phyloP scores from a whole-genome alignment of 2,888 invertebrate species.

The Limnephilus rhombicus region DNA sequence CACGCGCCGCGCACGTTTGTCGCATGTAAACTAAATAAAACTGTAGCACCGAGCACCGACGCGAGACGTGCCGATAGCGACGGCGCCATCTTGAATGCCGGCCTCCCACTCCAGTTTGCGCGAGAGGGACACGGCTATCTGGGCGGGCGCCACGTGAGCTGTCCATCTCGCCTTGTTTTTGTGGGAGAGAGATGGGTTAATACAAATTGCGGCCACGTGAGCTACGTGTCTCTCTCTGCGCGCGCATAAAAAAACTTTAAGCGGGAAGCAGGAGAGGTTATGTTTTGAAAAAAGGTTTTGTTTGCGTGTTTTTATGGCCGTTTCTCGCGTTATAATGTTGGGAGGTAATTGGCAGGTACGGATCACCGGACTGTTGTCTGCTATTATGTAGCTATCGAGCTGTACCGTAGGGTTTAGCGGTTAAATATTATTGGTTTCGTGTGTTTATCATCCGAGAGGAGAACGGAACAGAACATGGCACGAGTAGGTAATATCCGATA shows the following conservation, averaged over 20 bases:
- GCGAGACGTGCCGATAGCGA: conserved; percentile 46
- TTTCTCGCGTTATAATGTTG: conserved; percentile 60
- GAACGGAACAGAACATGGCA: neutral
- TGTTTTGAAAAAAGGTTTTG: conserved; percentile 59
- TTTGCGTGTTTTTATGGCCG: conserved; percentile 58
- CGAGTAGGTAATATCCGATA: conserved; percentile 1
- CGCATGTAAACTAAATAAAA: conserved; percentile 62
- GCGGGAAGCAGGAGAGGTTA: conserved; percentile 37
- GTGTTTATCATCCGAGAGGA: neutral
- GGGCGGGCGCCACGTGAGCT: conserved; percentile 58
- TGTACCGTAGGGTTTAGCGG: conserved; percentile 22
- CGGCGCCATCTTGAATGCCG: conserved; percentile 59
- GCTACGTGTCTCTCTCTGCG: conserved; percentile 53
- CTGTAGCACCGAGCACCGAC: conserved; percentile 54
- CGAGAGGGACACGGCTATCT: conserved; percentile 60
- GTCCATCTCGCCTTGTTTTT: conserved; percentile 17
- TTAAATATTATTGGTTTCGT: conserved; percentile 24
- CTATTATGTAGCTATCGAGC: conserved; percentile 52
- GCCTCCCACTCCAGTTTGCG: conserved; percentile 50
- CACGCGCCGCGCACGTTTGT: conserved; percentile 47
- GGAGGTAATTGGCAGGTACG: conserved; percentile 64
- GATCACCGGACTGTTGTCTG: conserved; percentile 59
- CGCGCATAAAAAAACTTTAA: conserved; percentile 51
- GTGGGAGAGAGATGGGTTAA: conserved; percentile 52
- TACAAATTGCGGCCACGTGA: conserved; percentile 49